Percentiles rank a stretch among this genome's conserved stretches.
phyloP scores from a whole-genome alignment of 2,888 invertebrate species.

The Drosophila trichaetosa region DNA sequence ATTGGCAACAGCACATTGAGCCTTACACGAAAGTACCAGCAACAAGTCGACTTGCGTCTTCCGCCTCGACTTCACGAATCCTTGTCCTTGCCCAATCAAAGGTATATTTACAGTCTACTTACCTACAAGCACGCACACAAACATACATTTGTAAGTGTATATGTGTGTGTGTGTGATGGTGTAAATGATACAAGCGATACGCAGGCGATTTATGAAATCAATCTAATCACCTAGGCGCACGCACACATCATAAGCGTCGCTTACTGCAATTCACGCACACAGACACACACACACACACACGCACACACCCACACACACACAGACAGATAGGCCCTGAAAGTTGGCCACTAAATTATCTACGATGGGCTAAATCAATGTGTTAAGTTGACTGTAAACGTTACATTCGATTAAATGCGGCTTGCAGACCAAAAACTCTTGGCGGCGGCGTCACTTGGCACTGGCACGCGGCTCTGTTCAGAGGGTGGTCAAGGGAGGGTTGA shows the following conservation, averaged over 20 bases:
- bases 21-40: constrained; percentile 16
- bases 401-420: constrained; percentile 75
- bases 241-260: constrained; percentile 34
- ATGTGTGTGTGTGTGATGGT: constrained; percentile 4
- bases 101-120: not conserved
- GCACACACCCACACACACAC: constrained; percentile 9
- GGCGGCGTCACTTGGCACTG: constrained; percentile 36
- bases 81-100: constrained; percentile 38
- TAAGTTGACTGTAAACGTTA: constrained; percentile 77
- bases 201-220: constrained; percentile 49
- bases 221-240: constrained; percentile 46
- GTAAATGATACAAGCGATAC: constrained; percentile 53
- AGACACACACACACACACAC: constrained; percentile 20
- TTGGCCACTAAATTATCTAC: constrained; percentile 70
- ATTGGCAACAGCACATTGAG: constrained; percentile 9
- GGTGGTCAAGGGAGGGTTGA: not conserved
- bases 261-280: not conserved
- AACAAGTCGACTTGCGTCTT: constrained; percentile 40
- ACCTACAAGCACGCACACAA: constrained; percentile 11
- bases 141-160: not conserved
- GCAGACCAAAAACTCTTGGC: constrained; percentile 48
- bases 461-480: not conserved
- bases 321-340: constrained; percentile 27
- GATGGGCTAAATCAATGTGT: constrained; percentile 72
- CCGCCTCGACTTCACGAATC: constrained; percentile 29